Percentiles rank a stretch among this genome's conserved stretches.
Conservation (phyloP, 2,888 invertebrate genomes). For the Xestobium rufovillosum region DNA sequence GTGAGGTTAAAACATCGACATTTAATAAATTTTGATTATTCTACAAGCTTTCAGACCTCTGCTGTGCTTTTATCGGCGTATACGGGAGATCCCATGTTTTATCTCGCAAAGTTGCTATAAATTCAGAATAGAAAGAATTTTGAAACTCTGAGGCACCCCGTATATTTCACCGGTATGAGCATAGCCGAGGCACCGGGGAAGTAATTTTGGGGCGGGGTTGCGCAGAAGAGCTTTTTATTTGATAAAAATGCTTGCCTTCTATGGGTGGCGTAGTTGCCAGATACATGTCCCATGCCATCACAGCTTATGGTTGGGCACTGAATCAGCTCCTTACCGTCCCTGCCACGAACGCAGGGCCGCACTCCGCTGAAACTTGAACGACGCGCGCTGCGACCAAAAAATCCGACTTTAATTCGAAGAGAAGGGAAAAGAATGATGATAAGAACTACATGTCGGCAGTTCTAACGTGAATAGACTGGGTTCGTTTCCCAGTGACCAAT, state of each 20-base stretch:
- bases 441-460: too few species aligned
- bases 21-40: background rate
- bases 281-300: slow-evolving; percentile 82
- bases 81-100: background rate
- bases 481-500: too few species aligned
- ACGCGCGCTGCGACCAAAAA: slow-evolving; percentile 25
- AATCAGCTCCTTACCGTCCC: slow-evolving; percentile 66
- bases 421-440: slow-evolving; percentile 1
- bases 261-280: slow-evolving; percentile 84
- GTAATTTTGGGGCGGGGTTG: too few species aligned
- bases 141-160: too few species aligned
- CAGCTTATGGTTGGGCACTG: slow-evolving; percentile 74
- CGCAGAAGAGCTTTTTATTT: too few species aligned
- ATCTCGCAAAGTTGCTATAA: slow-evolving; percentile 2
- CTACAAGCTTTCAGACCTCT: slow-evolving; percentile 4
- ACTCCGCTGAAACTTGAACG: slow-evolving; percentile 25
- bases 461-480: too few species aligned
- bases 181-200: slow-evolving; percentile 14
- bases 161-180: slow-evolving; percentile 21
- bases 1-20: too few species aligned
- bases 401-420: slow-evolving; percentile 10
- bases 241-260: slow-evolving; percentile 63
- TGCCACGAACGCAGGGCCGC: slow-evolving; percentile 47
- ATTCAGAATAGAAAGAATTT: too few species aligned
- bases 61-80: slow-evolving; percentile 20